These are phyloP conservation scores for Chaenocephalus aceratus DNA, from an alignment of 2,113 vertebrate species.

Conservation along the genomic window DNA sequence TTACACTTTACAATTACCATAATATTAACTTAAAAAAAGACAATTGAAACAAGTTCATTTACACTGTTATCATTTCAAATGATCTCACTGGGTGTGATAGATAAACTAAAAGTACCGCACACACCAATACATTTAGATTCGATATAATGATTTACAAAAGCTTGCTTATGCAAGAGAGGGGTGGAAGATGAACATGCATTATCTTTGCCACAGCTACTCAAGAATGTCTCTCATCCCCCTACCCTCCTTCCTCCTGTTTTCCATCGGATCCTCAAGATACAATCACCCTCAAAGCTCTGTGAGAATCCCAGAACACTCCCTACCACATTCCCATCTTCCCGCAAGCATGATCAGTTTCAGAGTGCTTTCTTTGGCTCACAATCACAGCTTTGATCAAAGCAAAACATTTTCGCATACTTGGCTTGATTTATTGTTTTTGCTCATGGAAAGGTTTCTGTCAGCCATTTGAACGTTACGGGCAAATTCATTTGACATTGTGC, in stretches of 20 bases:
- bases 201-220: conserved; percentile 7
- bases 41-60: background rate
- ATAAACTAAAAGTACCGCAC: conserved; percentile 1
- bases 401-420: conserved; percentile 59
- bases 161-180: background rate
- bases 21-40: background rate
- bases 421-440: conserved; percentile 49
- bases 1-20: background rate
- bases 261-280: conserved; percentile 56
- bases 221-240: background rate
- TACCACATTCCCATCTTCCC: conserved; percentile 42
- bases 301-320: conserved; percentile 53
- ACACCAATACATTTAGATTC: no score
- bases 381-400: conserved; percentile 71
- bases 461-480: conserved; percentile 48
- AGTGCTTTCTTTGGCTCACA: conserved; percentile 71
- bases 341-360: conserved; percentile 53
- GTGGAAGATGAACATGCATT: conserved; percentile 5
- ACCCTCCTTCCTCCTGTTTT: conserved; percentile 51
- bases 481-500: conserved; percentile 57
- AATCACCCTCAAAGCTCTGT: conserved; percentile 12
- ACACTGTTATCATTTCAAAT: background rate
- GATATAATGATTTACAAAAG: no score
- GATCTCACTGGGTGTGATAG: background rate
- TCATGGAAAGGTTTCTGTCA: conserved; percentile 34